phyloP scores from a whole-genome alignment of 2,888 invertebrate genomes.

The Dynastes maya region DNA sequence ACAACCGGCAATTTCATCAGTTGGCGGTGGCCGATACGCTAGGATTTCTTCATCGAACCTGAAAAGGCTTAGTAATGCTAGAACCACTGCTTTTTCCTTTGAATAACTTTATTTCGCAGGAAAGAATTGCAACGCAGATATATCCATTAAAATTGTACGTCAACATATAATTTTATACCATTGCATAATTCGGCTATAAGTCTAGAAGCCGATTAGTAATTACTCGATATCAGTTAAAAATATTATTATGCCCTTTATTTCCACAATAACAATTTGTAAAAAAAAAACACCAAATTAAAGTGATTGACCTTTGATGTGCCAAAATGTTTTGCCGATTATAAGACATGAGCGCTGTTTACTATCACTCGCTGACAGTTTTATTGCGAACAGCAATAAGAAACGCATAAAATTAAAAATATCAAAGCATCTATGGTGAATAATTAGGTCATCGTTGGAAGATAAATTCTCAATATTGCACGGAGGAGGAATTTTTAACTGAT shows the following conservation, averaged over 20 bases:
- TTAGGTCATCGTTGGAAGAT: constrained; percentile 10
- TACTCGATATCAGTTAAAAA: too few species aligned
- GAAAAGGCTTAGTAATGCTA: too few species aligned
- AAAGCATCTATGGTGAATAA: background rate
- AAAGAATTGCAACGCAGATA: too few species aligned
- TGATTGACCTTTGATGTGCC: constrained; percentile 13
- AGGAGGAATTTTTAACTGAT: too few species aligned
- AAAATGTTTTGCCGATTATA: constrained; percentile 8
- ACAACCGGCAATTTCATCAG: constrained; percentile 6
- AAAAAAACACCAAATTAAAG: background rate
- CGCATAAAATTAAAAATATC: constrained; percentile 17
- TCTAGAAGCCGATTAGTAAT: too few species aligned
- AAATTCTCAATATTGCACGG: background rate
- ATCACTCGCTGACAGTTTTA: constrained; percentile 1
- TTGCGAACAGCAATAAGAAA: background rate
- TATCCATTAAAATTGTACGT: too few species aligned
- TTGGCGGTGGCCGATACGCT: background rate
- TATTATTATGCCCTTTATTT: too few species aligned
- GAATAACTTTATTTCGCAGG: too few species aligned
- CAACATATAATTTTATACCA: too few species aligned
- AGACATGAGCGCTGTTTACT: background rate
- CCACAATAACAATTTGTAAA: background rate
- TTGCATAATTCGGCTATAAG: too few species aligned
- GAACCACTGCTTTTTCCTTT: too few species aligned
- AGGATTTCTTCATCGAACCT: background rate